phyloP scores from a whole-genome alignment of 2,113 vertebrate species.

The Tricholaema leucomelas region DNA sequence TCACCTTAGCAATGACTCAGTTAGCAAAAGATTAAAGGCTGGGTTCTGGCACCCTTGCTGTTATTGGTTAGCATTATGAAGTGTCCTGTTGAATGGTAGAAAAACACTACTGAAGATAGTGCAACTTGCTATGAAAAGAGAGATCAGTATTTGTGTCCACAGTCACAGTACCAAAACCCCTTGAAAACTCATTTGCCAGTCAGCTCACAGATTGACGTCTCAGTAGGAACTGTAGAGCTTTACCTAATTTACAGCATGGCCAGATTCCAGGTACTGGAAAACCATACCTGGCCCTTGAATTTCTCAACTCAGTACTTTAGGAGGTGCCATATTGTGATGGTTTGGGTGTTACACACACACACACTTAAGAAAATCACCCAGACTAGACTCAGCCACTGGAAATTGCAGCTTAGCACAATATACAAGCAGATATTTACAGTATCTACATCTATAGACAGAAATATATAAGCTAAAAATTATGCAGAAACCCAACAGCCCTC shows the following conservation, averaged over 20 bases:
- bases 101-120: neutral
- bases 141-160: neutral
- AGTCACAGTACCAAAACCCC: neutral
- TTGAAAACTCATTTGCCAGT: neutral
- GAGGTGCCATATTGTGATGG: neutral
- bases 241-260: neutral
- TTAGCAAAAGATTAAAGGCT: slow-evolving; percentile 19
- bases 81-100: neutral
- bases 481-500: too few relatives aligned
- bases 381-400: too few relatives aligned
- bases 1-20: slow-evolving; percentile 26
- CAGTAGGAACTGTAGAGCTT: neutral
- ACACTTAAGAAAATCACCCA: too few relatives aligned
- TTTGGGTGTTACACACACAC: too few relatives aligned
- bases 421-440: too few relatives aligned
- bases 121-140: neutral
- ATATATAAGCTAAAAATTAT: too few relatives aligned
- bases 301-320: neutral
- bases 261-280: neutral
- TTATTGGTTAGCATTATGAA: neutral
- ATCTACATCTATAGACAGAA: too few relatives aligned
- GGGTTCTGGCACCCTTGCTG: neutral
- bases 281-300: neutral
- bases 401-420: too few relatives aligned
- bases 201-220: neutral